A percentile compares a stretch with the other conserved stretches of the same genome.
Conservation (phyloP, 2,113 vertebrate genomes). For the Furnarius figulus region DNA sequence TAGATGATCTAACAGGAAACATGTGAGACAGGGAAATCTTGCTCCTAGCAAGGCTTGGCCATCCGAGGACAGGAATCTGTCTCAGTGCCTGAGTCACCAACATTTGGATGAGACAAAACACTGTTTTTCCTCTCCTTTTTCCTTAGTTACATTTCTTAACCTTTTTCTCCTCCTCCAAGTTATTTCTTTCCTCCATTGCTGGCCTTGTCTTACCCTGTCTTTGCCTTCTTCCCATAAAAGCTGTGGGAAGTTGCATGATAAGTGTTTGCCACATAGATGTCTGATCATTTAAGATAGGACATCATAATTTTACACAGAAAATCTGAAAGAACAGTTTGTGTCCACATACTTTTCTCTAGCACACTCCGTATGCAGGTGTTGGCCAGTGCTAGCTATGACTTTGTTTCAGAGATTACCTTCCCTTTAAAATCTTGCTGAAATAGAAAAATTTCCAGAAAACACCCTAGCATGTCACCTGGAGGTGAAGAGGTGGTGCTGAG, state of each 20-base stretch:
- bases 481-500: background rate
- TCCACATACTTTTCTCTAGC: background rate
- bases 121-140: background rate
- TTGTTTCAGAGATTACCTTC: background rate
- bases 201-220: background rate
- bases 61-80: background rate
- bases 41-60: accelerated
- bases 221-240: background rate
- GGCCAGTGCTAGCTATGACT: background rate
- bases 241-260: background rate
- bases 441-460: background rate
- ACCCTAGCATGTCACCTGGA: background rate
- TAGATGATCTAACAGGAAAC: background rate
- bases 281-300: background rate
- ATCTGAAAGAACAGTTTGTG: background rate
- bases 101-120: background rate
- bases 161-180: background rate
- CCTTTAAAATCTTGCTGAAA: background rate
- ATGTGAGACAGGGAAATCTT: background rate
- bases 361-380: background rate
- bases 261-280: background rate
- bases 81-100: background rate
- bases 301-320: background rate
- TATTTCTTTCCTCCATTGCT: background rate
- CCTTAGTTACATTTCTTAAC: background rate